Conservation (phyloP, 1,140 invertebrate genomes). For the Philotrypesis tridentata region DNA sequence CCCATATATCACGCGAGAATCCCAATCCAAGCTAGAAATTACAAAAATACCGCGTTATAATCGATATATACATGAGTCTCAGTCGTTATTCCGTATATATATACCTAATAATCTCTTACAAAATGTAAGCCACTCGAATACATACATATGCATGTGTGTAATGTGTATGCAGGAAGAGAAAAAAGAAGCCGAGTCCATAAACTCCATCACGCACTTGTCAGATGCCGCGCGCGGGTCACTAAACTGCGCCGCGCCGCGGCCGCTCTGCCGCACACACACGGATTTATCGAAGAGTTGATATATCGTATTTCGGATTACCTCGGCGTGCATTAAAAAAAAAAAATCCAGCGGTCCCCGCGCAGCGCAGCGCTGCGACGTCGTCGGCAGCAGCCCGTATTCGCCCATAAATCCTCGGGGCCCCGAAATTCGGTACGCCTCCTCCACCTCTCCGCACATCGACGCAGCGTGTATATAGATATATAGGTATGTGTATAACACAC, state of each 20-base stretch:
- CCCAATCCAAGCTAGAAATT: neutral
- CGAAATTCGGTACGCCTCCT: conserved; percentile 58
- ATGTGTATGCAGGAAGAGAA: neutral
- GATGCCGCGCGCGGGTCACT: neutral
- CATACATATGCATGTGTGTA: too few species aligned
- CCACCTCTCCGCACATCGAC: conserved; percentile 34
- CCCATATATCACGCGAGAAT: neutral
- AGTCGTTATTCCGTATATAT: too few species aligned
- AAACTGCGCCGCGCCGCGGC: neutral
- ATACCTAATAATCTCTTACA: too few species aligned
- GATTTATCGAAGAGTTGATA: conserved; percentile 41
- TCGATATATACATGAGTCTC: too few species aligned
- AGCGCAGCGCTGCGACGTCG: too few species aligned
- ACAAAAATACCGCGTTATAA: neutral
- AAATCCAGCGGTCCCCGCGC: neutral
- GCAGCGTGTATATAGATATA: too few species aligned
- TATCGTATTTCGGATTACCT: conserved; percentile 41
- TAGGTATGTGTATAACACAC: conserved; percentile 52
- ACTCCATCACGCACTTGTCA: neutral
- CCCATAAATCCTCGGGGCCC: conserved; percentile 57
- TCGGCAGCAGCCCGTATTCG: neutral
- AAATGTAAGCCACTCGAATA: neutral
- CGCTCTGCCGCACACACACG: too few species aligned
- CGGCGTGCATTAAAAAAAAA: neutral
- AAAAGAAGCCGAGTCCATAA: neutral